A percentile compares a stretch with the other conserved stretches of the same genome.
These are phyloP conservation scores for Chlorops oryzae DNA, from an alignment of 1,140 invertebrate genomes.

Conservation along the genomic window DNA sequence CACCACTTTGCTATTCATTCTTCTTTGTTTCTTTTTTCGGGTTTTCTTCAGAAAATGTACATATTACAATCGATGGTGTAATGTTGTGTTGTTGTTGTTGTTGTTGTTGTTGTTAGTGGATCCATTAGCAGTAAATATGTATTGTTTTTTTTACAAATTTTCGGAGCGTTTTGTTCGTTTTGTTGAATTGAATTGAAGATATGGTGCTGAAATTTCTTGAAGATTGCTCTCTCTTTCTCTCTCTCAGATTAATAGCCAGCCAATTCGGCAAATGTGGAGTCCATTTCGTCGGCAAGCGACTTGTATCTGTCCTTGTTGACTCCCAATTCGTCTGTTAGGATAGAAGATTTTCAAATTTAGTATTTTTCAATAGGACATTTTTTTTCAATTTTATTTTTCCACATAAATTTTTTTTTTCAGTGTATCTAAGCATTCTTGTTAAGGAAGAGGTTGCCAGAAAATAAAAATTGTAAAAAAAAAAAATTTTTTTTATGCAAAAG, in stretches of 20 bases:
- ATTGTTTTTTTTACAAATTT: slow-evolving; percentile 21
- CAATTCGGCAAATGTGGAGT: slow-evolving; percentile 95
- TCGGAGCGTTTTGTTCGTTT: slow-evolving; percentile 3
- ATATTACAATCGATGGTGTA: too few species aligned
- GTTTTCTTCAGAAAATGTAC: too few species aligned
- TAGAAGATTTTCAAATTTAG: too few species aligned
- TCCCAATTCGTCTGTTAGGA: slow-evolving; percentile 83
- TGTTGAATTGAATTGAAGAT: not conserved
- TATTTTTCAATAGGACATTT: too few species aligned
- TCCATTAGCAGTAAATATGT: slow-evolving; percentile 27
- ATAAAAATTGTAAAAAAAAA: too few species aligned
- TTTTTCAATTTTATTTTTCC: too few species aligned
- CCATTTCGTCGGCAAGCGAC: slow-evolving; percentile 90
- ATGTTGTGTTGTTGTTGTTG: slow-evolving; percentile 25
- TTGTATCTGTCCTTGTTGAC: slow-evolving; percentile 99
- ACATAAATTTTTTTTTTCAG: too few species aligned
- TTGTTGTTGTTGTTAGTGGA: slow-evolving; percentile 42
- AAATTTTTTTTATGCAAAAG: too few species aligned
- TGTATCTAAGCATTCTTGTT: too few species aligned
- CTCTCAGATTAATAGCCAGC: slow-evolving; percentile 71
- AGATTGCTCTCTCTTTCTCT: not conserved
- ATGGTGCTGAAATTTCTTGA: not conserved
- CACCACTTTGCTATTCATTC: too few species aligned
- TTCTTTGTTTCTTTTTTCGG: too few species aligned
- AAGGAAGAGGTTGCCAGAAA: too few species aligned